phyloP scores from a whole-genome alignment of 2,113 vertebrate species.

The Rhinogobius similis region DNA sequence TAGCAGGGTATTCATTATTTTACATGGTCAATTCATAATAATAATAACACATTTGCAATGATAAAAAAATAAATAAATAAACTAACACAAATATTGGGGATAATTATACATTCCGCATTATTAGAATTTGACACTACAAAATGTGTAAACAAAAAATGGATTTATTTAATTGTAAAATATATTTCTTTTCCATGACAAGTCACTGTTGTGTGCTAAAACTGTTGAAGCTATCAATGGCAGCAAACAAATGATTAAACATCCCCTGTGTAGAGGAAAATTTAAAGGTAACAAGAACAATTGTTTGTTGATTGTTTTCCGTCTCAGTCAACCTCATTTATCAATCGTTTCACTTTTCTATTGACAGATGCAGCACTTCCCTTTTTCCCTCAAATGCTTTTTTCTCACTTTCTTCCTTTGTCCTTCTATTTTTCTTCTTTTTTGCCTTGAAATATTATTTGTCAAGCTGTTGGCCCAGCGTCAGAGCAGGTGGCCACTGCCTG shows the following conservation, averaged over 20 bases:
- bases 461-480: conserved; percentile 31
- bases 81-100: not conserved
- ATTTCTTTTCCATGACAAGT: not conserved
- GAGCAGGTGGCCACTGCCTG: conserved; percentile 44
- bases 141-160: no score
- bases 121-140: no score
- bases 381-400: not conserved
- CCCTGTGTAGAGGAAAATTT: not conserved
- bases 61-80: no score
- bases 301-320: no score
- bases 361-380: not conserved
- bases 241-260: not conserved
- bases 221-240: no score
- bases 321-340: not conserved
- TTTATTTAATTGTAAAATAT: not conserved
- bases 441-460: conserved; percentile 15
- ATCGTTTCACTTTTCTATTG: not conserved
- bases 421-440: conserved; percentile 9
- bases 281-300: not conserved
- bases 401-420: not conserved
- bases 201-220: not conserved
- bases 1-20: no score
- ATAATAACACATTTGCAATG: not conserved
- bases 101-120: no score
- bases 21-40: not conserved